A percentile compares a stretch with the other conserved stretches of the same genome.
Conservation (phyloP, 2,113 vertebrate species). For the Accipiter cooperii region DNA sequence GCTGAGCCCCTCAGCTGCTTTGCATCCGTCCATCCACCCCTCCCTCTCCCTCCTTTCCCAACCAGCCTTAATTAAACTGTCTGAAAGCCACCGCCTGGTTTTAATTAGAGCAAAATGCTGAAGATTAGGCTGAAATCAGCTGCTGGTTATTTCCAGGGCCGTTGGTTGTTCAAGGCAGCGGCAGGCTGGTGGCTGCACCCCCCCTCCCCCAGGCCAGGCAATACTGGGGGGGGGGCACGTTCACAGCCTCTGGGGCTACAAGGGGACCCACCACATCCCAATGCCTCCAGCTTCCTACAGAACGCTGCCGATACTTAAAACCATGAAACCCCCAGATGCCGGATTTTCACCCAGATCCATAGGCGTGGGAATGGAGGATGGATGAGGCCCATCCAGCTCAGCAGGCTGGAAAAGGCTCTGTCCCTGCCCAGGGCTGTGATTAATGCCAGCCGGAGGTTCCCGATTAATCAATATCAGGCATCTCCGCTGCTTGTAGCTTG, state of each 20-base stretch:
- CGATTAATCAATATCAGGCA: not conserved
- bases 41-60: conserved; percentile 37
- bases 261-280: not conserved
- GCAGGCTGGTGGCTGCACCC: not conserved
- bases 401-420: not conserved
- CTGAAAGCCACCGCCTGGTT: conserved; percentile 68
- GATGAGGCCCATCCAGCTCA: not conserved
- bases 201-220: not conserved
- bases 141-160: conserved; percentile 39
- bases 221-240: accelerated
- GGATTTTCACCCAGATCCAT: accelerated
- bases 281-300: not conserved
- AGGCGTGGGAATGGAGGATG: not conserved
- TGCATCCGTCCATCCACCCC: too few species aligned
- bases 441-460: not conserved
- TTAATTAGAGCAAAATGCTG: conserved; percentile 74
- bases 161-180: conserved; percentile 5
- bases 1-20: not conserved
- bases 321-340: not conserved
- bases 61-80: conserved; percentile 68
- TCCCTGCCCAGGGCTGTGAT: not conserved
- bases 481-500: not conserved
- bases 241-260: not conserved
- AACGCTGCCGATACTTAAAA: not conserved
- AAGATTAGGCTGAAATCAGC: conserved; percentile 69